phyloP scores from a whole-genome alignment of 2,113 vertebrate species.

The Ginglymostoma cirratum region DNA sequence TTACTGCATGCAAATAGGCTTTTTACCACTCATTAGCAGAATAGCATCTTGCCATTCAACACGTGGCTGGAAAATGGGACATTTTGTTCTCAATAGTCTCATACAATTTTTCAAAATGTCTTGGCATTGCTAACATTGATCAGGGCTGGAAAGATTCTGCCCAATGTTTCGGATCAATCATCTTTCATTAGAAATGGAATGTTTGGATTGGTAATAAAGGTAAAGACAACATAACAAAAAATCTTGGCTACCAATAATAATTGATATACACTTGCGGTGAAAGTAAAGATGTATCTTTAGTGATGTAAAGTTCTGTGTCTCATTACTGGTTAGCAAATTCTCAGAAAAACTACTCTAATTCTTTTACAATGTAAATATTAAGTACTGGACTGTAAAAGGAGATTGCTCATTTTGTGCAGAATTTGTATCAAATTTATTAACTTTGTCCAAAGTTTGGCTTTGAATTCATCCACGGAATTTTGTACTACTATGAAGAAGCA shows the following conservation, averaged over 20 bases:
- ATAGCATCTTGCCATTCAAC: too few relatives aligned
- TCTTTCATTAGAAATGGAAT: not conserved
- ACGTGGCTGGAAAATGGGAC: too few relatives aligned
- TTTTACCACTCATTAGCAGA: too few relatives aligned
- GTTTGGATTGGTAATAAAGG: not conserved
- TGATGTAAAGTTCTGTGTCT: not conserved
- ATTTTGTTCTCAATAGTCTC: too few relatives aligned
- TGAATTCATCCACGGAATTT: not conserved
- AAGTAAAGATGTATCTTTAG: not conserved
- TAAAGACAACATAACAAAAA: too few relatives aligned
- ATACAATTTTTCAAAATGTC: too few relatives aligned
- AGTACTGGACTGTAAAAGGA: not conserved
- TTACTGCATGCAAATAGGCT: too few relatives aligned
- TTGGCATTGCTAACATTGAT: too few relatives aligned
- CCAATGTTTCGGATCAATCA: not conserved
- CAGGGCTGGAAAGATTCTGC: too few relatives aligned
- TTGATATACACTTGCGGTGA: too few relatives aligned
- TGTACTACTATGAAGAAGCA: not conserved
- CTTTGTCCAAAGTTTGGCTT: not conserved
- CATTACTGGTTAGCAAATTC: constrained; percentile 9
- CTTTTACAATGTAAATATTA: not conserved
- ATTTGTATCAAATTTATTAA: not conserved
- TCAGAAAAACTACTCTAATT: not conserved
- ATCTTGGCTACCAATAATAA: not conserved
- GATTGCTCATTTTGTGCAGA: not conserved